Evolutionary conservation across 2,888 invertebrate species (phyloP), one percentile per base, ranked within the genome.

Genomic region (Tiliacea aurago): DNA sequence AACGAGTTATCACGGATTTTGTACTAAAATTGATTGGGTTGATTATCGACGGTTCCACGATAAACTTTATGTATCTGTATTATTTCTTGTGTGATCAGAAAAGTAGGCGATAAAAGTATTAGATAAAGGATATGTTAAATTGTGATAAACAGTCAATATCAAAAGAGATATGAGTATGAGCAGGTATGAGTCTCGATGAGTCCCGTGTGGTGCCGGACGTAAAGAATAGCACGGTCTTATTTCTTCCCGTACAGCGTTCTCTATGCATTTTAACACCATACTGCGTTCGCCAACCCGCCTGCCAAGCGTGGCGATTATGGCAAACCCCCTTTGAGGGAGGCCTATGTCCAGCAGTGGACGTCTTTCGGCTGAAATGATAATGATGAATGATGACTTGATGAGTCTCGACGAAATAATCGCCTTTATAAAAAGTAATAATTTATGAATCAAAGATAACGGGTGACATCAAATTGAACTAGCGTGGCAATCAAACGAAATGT

Each of bases 11-110:
- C 93, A 83, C 79, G 91, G 93, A 93, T 93, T 92, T 92, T 89
- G 88, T 89, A 89, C 88, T 88, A 89, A 92, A 93, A 93, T 94
- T 94, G 94, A 95, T 94, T 94, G 93, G 90, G 75, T 86, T 90
- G 93, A 94, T 94, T 93, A 93, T 86, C 85, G 78, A 76, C 88
- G 88, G 90, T 89, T 87, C 86, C 71, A 62, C 83, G 91, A 91
- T 91, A 91, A 90, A 88, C 85, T 86, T 70, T 77, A 67, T 74
- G 80, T 90, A 90, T 88, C 87, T 86, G 87, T 88, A 87, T 92
- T 92, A 91, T 91, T 91, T 84, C 92, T 91, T 89, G 90, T 90
- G 88, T 88, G 92, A 91, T 91, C 90, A 90, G 90, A 90, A 90
- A 90, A 90, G 89, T 90, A 87, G 87, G 86, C 82, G 92, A 91